Evolutionary conservation across 2,797 vertebrate species (phyloP), one percentile per base, ranked within the genome.

Genomic region (Vespertilio murinus): DNA sequence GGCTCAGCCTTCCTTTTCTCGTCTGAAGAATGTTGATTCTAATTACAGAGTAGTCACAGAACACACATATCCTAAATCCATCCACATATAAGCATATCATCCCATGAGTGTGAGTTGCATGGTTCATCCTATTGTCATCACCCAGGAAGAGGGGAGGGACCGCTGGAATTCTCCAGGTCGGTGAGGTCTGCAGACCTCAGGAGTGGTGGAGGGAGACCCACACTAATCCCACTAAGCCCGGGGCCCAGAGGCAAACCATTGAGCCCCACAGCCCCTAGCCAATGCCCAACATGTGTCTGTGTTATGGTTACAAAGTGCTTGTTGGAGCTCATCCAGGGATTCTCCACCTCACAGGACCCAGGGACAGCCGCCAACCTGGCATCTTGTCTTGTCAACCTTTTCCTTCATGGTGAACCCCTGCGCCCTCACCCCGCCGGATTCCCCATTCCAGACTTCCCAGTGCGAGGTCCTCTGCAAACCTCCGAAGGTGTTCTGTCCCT

Each of bases 211-310:
- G 3, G 30, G 38, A 65, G 35, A 30, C 52, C n/a, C 38, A 18
- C 5, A 5, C 23, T n/a, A 8, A 64, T 6, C 17, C 35, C 1
- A 11, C 2, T 6, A 33, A 59, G 8, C 42, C 8, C 10, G 28
- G 70, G n/a, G 18, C 52, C 22, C 6, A 17, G 77, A 14, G 11
- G 64, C n/a, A 84, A 80, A 69, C 64, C 40, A 0, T 8, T 6
- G 30, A 47, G 38, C 18, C 28, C 14, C 20, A 12, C 13, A 1
- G 25, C 56, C 23, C n/a, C 74, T 2, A 0, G 38, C n/a, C 22
- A 9, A 9, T 0, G 0, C 12, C 73, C 18, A 0, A 18, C 45
- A 0, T 11, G 0, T 2, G 11, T 18, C 65, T 1, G 6, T 1
- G 4, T 28, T 18, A 64, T 6, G 30, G 30, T 35, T 8, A 28